Percentiles rank a stretch among this genome's conserved stretches.
Evolutionary conservation across 2,113 vertebrate genomes (phyloP).

Genomic region (Lasiurus borealis): DNA sequence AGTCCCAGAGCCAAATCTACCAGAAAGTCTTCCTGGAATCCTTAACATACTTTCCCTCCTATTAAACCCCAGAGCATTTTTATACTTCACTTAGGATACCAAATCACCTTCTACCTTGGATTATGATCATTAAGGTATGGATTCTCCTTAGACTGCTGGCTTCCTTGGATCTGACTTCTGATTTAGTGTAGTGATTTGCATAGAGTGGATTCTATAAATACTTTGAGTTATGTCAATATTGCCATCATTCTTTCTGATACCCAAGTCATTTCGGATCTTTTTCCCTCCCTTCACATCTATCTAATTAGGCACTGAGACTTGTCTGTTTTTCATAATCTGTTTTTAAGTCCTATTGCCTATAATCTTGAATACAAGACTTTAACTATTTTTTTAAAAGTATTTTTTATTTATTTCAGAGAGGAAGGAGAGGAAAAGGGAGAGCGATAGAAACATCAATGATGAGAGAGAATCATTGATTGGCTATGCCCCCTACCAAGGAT

Average conservation of each 20-base stretch:
- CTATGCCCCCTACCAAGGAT: too few species aligned
- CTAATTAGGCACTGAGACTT: not conserved
- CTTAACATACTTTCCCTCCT: not conserved
- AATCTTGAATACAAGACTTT: not conserved
- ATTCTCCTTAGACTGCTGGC: not conserved
- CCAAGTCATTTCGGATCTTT: not conserved
- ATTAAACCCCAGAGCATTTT: not conserved
- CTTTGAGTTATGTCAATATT: not conserved
- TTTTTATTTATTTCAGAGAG: too few species aligned
- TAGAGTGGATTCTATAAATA: not conserved
- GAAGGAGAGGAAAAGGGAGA: too few species aligned
- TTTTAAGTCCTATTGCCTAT: not conserved
- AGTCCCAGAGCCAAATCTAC: not conserved
- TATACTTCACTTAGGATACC: not conserved
- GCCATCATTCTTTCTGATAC: not conserved
- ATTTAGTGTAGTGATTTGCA: not conserved
- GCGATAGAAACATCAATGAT: too few species aligned
- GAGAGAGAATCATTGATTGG: too few species aligned
- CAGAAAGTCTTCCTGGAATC: not conserved
- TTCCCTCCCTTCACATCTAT: not conserved
- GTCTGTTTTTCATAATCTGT: constrained; percentile 36
- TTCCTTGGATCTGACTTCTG: not conserved
- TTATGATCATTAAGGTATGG: not conserved
- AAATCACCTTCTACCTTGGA: not conserved
- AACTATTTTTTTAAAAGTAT: not conserved